Conservation (phyloP, 2,888 invertebrate species). For the Phania funesta region DNA sequence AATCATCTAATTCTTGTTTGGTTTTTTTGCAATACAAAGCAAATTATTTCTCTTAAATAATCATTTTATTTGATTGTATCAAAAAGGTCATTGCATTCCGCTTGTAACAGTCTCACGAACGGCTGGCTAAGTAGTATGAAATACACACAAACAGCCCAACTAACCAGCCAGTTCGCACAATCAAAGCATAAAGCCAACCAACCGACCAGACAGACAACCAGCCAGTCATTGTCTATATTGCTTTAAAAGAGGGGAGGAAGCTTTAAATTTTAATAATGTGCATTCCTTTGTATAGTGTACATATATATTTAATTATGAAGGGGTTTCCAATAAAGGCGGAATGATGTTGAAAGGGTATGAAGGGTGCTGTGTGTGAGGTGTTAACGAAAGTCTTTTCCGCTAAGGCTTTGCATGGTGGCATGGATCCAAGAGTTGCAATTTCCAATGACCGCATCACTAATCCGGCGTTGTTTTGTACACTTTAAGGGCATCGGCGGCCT, state of each 20-base stretch:
- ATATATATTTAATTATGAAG: too few relatives aligned
- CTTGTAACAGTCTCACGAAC: conserved; percentile 44
- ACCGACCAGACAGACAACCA: conserved; percentile 28
- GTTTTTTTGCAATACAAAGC: not conserved
- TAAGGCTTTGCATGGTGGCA: too few relatives aligned
- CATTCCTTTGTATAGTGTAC: conserved; percentile 10
- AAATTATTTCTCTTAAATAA: conserved; percentile 61
- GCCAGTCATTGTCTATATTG: conserved; percentile 17
- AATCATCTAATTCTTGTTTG: conserved; percentile 15
- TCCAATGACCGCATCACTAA: too few relatives aligned
- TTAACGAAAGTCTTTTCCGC: too few relatives aligned
- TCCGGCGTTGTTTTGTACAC: too few relatives aligned
- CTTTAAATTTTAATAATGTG: conserved; percentile 32
- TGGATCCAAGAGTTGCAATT: too few relatives aligned
- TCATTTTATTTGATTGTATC: conserved; percentile 12
- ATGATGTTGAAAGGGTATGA: too few relatives aligned
- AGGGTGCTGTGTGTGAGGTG: too few relatives aligned
- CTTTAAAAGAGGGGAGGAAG: conserved; percentile 46
- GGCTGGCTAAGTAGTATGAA: conserved; percentile 1
- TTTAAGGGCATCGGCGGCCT: too few relatives aligned
- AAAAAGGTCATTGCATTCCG: conserved; percentile 62
- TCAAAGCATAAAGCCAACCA: conserved; percentile 20
- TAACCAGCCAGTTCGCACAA: conserved; percentile 7
- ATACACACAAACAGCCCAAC: conserved; percentile 12
- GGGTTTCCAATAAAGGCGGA: too few relatives aligned